These are phyloP conservation scores for Neuroscelio doddi DNA, from an alignment of 2,888 invertebrate genomes.

Conservation along the genomic window DNA sequence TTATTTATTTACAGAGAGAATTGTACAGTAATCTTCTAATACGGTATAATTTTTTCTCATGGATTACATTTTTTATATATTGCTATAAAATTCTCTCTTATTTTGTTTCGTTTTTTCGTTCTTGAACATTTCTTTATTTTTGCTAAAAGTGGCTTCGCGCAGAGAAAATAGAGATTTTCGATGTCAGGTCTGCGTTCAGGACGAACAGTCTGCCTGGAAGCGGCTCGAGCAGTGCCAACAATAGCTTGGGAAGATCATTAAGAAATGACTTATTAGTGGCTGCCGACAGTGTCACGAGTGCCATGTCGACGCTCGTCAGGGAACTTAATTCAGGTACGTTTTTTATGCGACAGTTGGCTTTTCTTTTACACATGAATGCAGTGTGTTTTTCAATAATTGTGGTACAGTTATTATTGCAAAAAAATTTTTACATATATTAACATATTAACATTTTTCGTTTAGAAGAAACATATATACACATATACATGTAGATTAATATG, in stretches of 20 bases:
- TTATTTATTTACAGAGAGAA: slow-evolving; percentile 37
- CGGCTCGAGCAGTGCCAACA: slow-evolving; percentile 70
- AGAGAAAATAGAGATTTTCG: slow-evolving; percentile 70
- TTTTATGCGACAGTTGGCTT: slow-evolving; percentile 2
- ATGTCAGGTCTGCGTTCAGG: slow-evolving; percentile 71
- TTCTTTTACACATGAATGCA: slow-evolving; percentile 22
- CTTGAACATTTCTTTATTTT: slow-evolving; percentile 50
- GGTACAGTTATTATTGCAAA: too few relatives aligned
- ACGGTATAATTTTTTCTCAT: background rate
- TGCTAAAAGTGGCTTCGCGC: slow-evolving; percentile 62
- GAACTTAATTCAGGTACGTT: slow-evolving; percentile 92
- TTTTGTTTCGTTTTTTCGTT: slow-evolving; percentile 30
- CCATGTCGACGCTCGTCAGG: slow-evolving; percentile 96
- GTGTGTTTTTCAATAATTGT: slow-evolving; percentile 1
- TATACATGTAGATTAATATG: too few relatives aligned
- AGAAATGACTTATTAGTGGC: slow-evolving; percentile 93
- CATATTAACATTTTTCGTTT: too few relatives aligned
- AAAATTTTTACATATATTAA: too few relatives aligned
- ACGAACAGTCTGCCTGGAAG: slow-evolving; percentile 71
- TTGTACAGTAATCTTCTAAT: slow-evolving; percentile 36
- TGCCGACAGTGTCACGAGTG: slow-evolving; percentile 97
- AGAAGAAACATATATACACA: too few relatives aligned
- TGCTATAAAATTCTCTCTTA: slow-evolving; percentile 13
- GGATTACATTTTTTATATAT: slow-evolving; percentile 1
- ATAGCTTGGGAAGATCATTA: slow-evolving; percentile 77